Conservation (phyloP, 2,797 vertebrate species). For the Trachurus trachurus region DNA sequence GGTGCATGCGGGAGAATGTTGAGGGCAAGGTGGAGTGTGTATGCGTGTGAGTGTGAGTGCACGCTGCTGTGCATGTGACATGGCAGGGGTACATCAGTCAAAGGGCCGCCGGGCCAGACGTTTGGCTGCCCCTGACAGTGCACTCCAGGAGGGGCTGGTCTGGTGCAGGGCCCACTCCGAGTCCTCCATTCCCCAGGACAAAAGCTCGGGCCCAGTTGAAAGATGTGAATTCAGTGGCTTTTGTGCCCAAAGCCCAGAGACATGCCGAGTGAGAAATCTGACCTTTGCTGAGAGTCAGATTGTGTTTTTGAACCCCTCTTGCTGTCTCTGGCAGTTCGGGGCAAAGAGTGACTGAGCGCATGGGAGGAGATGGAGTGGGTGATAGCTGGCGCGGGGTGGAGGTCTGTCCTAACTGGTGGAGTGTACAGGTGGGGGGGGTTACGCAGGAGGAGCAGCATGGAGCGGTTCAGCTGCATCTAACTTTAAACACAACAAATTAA, state of each 20-base stretch:
- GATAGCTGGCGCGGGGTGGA: constrained; percentile 53
- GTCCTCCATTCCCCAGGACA: constrained; percentile 84
- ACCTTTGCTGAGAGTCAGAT: constrained; percentile 89
- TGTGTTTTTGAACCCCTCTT: constrained; percentile 88
- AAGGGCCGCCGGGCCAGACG: constrained; percentile 86
- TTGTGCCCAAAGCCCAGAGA: constrained; percentile 88
- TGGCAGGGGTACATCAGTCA: constrained; percentile 89
- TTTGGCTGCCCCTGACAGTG: constrained; percentile 87
- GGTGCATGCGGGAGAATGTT: constrained; percentile 80
- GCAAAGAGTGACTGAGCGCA: constrained; percentile 78
- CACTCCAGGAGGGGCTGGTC: constrained; percentile 89
- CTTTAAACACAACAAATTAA: constrained; percentile 70
- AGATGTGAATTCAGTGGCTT: constrained; percentile 91
- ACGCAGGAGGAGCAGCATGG: constrained; percentile 30
- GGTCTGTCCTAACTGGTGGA: constrained; percentile 61
- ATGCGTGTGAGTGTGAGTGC: constrained; percentile 70
- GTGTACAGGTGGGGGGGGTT: constrained; percentile 63
- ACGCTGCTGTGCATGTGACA: constrained; percentile 79
- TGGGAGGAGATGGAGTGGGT: constrained; percentile 62
- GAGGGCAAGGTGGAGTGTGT: constrained; percentile 79
- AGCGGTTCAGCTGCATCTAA: constrained; percentile 37
- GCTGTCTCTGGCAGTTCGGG: constrained; percentile 82
- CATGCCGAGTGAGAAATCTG: constrained; percentile 90
- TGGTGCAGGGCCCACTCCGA: constrained; percentile 85
- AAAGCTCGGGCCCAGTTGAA: constrained; percentile 87